These are phyloP conservation scores for Phainopepla nitens DNA, from an alignment of 2,113 vertebrate genomes.

Conservation along the genomic window DNA sequence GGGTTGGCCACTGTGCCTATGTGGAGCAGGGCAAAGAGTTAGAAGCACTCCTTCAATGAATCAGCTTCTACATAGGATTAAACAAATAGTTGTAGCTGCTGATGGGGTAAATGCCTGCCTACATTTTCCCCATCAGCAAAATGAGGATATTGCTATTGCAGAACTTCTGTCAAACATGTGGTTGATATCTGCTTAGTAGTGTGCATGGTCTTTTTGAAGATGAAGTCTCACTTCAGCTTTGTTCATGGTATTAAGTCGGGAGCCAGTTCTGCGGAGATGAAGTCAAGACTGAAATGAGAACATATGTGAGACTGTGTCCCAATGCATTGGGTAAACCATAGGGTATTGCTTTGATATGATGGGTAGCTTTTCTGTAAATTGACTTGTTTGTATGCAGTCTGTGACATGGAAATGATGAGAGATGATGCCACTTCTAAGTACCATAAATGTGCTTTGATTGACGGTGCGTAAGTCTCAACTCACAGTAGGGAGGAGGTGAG, in stretches of 20 bases:
- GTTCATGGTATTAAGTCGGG: neutral
- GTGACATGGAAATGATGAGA: neutral
- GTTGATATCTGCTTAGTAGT: neutral
- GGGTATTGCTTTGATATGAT: neutral
- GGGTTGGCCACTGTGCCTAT: neutral
- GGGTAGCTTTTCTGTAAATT: neutral
- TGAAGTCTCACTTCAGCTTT: neutral
- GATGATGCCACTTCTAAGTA: neutral
- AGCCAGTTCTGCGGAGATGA: neutral
- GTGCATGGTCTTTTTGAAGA: neutral
- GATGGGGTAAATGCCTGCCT: no score
- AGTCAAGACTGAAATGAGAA: neutral
- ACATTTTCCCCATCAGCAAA: neutral
- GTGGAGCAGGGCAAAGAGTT: neutral
- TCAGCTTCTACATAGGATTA: neutral
- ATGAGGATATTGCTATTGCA: neutral
- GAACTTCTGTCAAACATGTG: neutral
- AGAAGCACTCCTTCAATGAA: fast-evolving
- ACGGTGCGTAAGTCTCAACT: neutral
- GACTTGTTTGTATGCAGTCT: neutral
- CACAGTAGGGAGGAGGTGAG: neutral
- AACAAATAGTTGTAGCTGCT: neutral
- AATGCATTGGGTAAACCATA: neutral
- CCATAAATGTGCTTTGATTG: neutral
- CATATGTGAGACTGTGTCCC: neutral